Base-by-base conservation (phyloP, 2,797 vertebrate genomes). In the Macrochelys suwanniensis region DNA sequence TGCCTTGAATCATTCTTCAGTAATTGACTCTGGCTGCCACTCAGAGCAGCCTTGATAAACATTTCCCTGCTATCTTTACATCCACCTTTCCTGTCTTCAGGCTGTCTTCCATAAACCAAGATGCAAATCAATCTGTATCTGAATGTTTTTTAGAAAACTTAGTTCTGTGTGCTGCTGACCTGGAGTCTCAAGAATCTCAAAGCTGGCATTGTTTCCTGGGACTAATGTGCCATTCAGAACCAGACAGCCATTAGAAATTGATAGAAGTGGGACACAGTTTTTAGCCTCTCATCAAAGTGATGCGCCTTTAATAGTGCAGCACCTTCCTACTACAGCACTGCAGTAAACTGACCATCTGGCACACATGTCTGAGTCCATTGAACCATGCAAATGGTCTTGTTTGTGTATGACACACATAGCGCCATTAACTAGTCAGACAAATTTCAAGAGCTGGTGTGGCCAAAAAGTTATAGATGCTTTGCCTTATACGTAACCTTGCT, bases 31-130 rank as follows among this genome's bases (percentile, higher is more conserved):
- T 68, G 19, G n/a, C 12, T 76, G 25, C 25, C 25, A 15, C 12
- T 28, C 11, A 76, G 25, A 47, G 45, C 25, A 76, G 7, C 25
- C 23, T 76, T 76, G 23, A 76, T 47, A 76, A 28, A 76, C 23
- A 76, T 45, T 76, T 28, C 74, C 23, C 74, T 76, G 74, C 26
- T 47, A 28, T 76, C 13, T 47, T n/a, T 76, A 90, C 23, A 61
- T 53, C 53, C 45, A 80, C 12, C 4, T 82, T 91, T 15, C 11
- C 49, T 84, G 47, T 45, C 9, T 0, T 71, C n/a, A 74, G 53
- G 47, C 3, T 0, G 0, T 2, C 3, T 77, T 47, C n/a, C 65
- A 54, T 45, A 81, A 92, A 87, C 84, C 16, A 45, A 0, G 87
- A 33, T 23, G 45, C 47, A 86, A 84, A 88, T 25, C 45, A 92